Conservation (phyloP, 1,140 invertebrate genomes). For the Xylocopa sonorina region DNA sequence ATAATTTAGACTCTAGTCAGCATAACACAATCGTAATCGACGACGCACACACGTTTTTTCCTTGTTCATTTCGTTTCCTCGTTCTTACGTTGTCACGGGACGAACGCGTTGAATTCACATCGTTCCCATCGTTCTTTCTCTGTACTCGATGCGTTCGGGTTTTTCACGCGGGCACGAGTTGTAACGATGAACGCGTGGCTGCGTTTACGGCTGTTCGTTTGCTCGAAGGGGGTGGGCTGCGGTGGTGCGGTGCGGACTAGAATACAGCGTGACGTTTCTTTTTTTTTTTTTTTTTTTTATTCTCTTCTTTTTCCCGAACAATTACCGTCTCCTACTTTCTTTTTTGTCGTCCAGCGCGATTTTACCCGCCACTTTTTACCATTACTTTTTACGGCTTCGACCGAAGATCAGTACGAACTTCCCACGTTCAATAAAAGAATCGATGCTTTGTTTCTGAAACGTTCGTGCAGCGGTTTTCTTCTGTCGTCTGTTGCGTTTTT, state of each 20-base stretch:
- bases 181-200: constrained; percentile 38
- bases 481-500: neutral
- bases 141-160: constrained; percentile 30
- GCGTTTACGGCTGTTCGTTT: constrained; percentile 53
- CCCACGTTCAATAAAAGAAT: neutral
- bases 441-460: neutral
- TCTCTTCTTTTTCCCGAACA: neutral
- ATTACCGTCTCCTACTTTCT: no score
- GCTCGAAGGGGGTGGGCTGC: constrained; percentile 4
- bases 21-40: constrained; percentile 72
- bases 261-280: neutral
- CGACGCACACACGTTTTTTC: constrained; percentile 63
- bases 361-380: neutral
- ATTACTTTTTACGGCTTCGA: neutral
- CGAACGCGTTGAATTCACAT: constrained; percentile 2
- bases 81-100: constrained; percentile 19
- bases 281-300: neutral
- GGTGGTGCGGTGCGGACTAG: neutral
- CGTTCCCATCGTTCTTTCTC: constrained; percentile 21
- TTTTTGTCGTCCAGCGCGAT: no score
- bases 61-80: constrained; percentile 34
- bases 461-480: neutral
- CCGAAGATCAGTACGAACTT: neutral
- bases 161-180: neutral
- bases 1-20: constrained; percentile 77